phyloP scores from a whole-genome alignment of 1,140 invertebrate genomes.

The Trinorchestia longiramus region DNA sequence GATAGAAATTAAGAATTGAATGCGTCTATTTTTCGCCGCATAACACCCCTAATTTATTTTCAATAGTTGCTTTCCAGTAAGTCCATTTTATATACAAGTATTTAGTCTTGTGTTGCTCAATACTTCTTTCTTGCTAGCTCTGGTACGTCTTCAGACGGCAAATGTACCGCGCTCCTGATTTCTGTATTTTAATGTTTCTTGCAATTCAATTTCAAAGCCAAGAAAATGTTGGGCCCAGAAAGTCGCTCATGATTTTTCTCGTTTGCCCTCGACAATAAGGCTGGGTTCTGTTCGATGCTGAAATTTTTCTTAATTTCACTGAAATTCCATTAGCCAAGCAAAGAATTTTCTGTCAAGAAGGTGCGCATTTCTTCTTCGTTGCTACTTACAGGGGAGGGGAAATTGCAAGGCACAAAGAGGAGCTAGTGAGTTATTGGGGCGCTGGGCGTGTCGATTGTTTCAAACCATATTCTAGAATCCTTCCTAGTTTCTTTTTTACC shows the following conservation, averaged over 20 bases:
- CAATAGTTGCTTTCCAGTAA: background rate
- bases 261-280: background rate
- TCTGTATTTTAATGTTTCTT: background rate
- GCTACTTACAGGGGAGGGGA: background rate
- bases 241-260: background rate
- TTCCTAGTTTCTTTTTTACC: background rate
- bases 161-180: background rate
- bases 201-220: background rate
- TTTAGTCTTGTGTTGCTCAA: background rate
- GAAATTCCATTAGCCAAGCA: background rate
- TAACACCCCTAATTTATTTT: background rate
- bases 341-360: background rate
- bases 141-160: too few relatives aligned
- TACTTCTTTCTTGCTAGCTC: background rate
- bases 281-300: background rate
- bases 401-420: too few relatives aligned
- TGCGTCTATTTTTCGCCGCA: background rate
- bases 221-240: background rate
- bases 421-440: background rate
- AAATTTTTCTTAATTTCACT: background rate
- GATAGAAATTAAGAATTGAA: background rate
- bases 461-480: background rate
- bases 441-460: background rate
- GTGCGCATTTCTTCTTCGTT: background rate
- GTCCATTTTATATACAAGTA: background rate